Evolutionary conservation across 1,140 invertebrate genomes (phyloP).

Genomic region (Portunus trituberculatus): DNA sequence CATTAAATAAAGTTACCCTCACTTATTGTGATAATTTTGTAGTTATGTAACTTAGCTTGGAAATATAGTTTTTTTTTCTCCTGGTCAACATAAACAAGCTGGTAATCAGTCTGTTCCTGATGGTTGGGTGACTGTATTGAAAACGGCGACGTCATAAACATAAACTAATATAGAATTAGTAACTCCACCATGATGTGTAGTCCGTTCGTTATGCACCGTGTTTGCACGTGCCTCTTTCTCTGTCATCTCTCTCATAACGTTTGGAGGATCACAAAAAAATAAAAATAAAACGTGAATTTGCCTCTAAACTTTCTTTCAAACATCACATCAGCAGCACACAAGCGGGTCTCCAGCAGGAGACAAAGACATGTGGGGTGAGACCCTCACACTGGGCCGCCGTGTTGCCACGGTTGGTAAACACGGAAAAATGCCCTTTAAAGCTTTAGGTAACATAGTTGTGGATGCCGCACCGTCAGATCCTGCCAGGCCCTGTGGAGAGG

Average conservation of each 20-base stretch:
- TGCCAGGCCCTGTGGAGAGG: neutral
- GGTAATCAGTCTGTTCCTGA: too few relatives aligned
- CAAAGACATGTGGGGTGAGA: neutral
- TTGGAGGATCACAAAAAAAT: too few relatives aligned
- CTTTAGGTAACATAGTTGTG: constrained; percentile 61
- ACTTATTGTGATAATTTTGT: too few relatives aligned
- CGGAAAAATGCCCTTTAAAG: constrained; percentile 69
- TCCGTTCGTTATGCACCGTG: too few relatives aligned
- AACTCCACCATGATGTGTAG: too few relatives aligned
- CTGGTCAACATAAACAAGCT: too few relatives aligned
- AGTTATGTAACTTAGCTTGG: too few relatives aligned
- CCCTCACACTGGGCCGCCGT: neutral
- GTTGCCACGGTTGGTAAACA: constrained; percentile 70
- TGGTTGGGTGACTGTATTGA: too few relatives aligned
- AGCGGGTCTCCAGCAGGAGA: neutral
- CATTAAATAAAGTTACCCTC: too few relatives aligned
- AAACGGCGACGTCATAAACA: too few relatives aligned
- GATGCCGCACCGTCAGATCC: neutral
- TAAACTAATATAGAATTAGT: too few relatives aligned
- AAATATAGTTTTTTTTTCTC: too few relatives aligned
- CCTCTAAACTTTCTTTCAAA: neutral
- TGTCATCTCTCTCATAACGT: neutral
- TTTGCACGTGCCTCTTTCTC: neutral
- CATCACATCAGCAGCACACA: neutral
- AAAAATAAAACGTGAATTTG: neutral